phyloP scores from a whole-genome alignment of 1,140 invertebrate genomes.

The Eupeodes corollae region DNA sequence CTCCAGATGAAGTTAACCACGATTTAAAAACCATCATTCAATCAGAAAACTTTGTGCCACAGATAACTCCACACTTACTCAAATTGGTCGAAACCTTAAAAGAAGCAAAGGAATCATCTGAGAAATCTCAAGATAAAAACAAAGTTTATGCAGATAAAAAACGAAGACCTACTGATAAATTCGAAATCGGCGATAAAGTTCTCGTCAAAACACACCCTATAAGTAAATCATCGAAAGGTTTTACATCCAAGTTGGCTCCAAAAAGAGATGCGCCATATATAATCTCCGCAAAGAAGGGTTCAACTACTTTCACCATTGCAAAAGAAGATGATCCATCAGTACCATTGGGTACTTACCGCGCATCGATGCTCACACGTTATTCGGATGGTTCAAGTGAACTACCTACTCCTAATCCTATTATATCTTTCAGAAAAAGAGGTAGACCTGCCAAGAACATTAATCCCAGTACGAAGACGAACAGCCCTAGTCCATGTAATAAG shows the following conservation, averaged over 20 bases:
- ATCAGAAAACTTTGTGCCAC: conserved; percentile 23
- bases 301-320: neutral
- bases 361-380: too few relatives aligned
- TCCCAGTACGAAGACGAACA: too few relatives aligned
- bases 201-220: too few relatives aligned
- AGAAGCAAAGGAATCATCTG: neutral
- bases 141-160: too few relatives aligned
- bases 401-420: too few relatives aligned
- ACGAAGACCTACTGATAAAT: too few relatives aligned
- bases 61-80: conserved; percentile 22
- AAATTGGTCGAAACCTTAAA: conserved; percentile 3
- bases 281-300: neutral
- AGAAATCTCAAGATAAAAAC: neutral
- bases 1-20: conserved; percentile 9
- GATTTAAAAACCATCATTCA: conserved; percentile 17
- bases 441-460: neutral
- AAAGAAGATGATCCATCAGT: neutral
- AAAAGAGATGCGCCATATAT: conserved; percentile 1
- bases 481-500: too few relatives aligned
- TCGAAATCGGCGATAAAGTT: too few relatives aligned
- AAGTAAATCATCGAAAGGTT: too few relatives aligned
- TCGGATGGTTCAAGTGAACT: too few relatives aligned
- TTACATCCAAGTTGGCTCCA: conserved; percentile 1
- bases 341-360: neutral
- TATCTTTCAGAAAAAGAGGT: neutral